Conservation (phyloP, 2,113 vertebrate species). For the pig (Sus scrofa) region DNA sequence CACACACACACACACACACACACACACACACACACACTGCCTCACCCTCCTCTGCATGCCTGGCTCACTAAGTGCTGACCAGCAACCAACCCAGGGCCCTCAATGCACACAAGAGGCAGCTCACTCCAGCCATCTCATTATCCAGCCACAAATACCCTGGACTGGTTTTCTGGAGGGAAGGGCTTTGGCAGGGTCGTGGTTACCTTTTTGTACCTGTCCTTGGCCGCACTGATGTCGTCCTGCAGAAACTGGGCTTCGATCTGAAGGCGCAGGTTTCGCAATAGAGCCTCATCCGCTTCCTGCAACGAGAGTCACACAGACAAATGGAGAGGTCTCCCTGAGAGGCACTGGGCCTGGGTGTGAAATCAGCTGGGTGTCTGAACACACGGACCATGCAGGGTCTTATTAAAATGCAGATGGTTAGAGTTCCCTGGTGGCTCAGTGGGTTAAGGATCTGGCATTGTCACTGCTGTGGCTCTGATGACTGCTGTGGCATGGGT, state of each 20-base stretch:
- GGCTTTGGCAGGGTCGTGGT: not conserved
- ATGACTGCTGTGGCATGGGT: no score
- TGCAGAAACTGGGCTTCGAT: slow-evolving; percentile 97
- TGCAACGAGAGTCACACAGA: slow-evolving; percentile 71
- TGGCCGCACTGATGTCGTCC: slow-evolving; percentile 94
- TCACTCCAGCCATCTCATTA: not conserved
- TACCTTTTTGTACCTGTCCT: slow-evolving; percentile 97
- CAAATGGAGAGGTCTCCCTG: rapidly evolving
- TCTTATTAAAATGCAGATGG: not conserved
- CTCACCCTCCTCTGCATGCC: not conserved
- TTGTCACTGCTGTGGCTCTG: no score
- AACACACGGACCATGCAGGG: rapidly evolving
- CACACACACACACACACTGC: not conserved
- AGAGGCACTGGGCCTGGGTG: no score
- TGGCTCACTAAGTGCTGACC: not conserved
- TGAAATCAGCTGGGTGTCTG: not conserved
- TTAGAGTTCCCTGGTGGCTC: no score
- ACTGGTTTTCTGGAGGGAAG: not conserved
- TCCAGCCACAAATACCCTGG: not conserved
- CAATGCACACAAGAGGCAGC: not conserved
- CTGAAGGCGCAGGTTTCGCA: slow-evolving; percentile 94
- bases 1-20: not conserved
- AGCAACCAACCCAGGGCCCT: not conserved
- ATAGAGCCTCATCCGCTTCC: slow-evolving; percentile 94
- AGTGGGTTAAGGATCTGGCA: no score